Percentiles rank a stretch among this genome's conserved stretches.
These are phyloP conservation scores for Mycetomoellerius zeteki DNA, from an alignment of 1,140 invertebrate species.

Conservation along the genomic window DNA sequence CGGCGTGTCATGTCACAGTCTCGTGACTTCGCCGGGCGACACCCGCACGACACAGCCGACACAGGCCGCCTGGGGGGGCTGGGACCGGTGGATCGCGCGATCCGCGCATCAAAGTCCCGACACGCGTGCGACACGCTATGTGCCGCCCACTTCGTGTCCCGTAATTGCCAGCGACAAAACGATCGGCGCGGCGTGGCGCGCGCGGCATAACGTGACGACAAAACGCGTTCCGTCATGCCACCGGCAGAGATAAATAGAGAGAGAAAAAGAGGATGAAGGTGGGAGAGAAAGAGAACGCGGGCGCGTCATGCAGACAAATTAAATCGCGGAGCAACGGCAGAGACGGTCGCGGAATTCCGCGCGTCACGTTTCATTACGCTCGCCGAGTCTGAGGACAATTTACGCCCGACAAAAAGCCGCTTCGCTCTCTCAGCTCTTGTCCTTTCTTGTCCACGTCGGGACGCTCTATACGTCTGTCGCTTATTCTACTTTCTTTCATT, in stretches of 20 bases:
- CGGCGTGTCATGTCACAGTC: slow-evolving; percentile 66
- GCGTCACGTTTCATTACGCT: slow-evolving; percentile 48
- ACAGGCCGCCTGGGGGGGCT: slow-evolving; percentile 14
- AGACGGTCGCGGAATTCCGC: slow-evolving; percentile 52
- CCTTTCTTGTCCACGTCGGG: neutral
- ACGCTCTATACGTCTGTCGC: neutral
- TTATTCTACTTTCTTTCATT: neutral
- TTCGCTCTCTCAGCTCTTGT: neutral
- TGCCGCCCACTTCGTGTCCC: slow-evolving; percentile 75
- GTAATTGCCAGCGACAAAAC: slow-evolving; percentile 80
- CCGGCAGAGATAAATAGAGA: slow-evolving; percentile 51
- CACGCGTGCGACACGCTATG: slow-evolving; percentile 79
- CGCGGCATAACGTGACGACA: slow-evolving; percentile 70
- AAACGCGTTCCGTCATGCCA: slow-evolving; percentile 63
- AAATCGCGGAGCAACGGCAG: slow-evolving; percentile 52
- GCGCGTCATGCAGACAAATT: slow-evolving; percentile 65
- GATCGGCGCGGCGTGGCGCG: slow-evolving; percentile 60
- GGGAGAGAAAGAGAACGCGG: slow-evolving; percentile 18
- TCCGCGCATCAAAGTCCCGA: slow-evolving; percentile 60
- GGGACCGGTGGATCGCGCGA: slow-evolving; percentile 60
- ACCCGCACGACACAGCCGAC: slow-evolving; percentile 63
- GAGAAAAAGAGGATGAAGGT: neutral
- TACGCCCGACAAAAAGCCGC: slow-evolving; percentile 21
- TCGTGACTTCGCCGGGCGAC: slow-evolving; percentile 65
- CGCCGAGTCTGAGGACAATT: slow-evolving; percentile 46